These are phyloP conservation scores for Branchellion lobata DNA, from an alignment of 2,888 invertebrate genomes.

Conservation along the genomic window DNA sequence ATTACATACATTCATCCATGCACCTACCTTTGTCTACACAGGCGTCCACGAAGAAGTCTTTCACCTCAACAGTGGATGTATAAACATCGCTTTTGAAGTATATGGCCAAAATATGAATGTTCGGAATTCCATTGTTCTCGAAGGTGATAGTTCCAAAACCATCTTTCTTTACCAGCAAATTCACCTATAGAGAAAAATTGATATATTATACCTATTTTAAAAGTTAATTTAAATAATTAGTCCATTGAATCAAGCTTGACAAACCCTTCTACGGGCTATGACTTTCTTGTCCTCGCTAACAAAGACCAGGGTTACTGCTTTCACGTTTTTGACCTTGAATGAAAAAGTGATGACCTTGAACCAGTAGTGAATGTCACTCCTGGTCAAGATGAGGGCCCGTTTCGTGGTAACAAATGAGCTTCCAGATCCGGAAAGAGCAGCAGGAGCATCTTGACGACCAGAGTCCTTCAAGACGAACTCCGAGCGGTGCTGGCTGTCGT, in stretches of 20 bases:
- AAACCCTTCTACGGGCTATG: background rate
- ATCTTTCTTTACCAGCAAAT: no score
- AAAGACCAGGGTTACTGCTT: background rate
- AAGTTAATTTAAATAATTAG: no score
- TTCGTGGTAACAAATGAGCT: background rate
- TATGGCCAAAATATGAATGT: background rate
- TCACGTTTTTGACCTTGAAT: background rate
- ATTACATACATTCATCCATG: no score
- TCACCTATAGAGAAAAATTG: no score
- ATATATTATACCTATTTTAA: no score
- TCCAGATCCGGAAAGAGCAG: background rate
- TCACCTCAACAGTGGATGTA: background rate
- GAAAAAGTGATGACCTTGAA: background rate
- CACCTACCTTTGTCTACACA: slow-evolving; percentile 22
- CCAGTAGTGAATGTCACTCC: background rate
- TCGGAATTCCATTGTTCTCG: background rate
- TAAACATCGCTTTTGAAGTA: background rate
- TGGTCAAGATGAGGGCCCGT: background rate
- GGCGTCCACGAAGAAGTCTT: slow-evolving; percentile 33
- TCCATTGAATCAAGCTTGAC: no score
- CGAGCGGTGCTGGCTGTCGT: background rate
- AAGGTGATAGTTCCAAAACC: background rate
- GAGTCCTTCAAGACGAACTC: background rate
- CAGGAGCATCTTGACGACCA: background rate
- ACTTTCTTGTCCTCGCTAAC: background rate